phyloP scores from a whole-genome alignment of 2,797 vertebrate species.

The Muscicapa comitata region DNA sequence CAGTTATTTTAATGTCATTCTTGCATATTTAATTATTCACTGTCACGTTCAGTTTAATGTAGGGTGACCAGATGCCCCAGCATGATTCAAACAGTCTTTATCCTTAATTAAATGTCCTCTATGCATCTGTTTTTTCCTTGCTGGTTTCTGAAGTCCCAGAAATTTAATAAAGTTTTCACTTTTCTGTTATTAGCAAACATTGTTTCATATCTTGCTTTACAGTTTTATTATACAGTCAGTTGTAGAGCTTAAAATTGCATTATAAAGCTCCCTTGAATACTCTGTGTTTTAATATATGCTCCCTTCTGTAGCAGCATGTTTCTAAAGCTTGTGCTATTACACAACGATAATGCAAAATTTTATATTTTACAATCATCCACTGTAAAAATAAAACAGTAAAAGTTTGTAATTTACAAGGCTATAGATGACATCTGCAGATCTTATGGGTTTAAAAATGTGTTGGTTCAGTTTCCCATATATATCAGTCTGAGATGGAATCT shows the following conservation, averaged over 20 bases:
- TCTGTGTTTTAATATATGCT: conserved; percentile 37
- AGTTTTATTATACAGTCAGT: conserved; percentile 55
- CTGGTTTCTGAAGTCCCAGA: background rate
- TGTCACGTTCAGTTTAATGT: background rate
- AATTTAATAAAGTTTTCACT: conserved; percentile 29
- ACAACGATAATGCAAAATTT: conserved; percentile 50
- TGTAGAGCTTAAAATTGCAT: conserved; percentile 38
- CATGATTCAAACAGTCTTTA: conserved; percentile 7
- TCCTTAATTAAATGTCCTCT: conserved; percentile 33
- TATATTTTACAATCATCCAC: conserved; percentile 55
- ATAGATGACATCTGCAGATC: conserved; percentile 59
- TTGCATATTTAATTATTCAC: background rate
- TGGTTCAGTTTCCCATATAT: conserved; percentile 14
- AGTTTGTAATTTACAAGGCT: conserved; percentile 64
- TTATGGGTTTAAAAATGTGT: conserved; percentile 46
- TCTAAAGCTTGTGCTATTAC: conserved; percentile 45
- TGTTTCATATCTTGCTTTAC: conserved; percentile 40
- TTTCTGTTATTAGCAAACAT: conserved; percentile 48
- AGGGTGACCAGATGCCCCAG: conserved; percentile 30
- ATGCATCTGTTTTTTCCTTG: background rate
- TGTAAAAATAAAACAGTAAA: conserved; percentile 59
- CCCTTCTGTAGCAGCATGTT: background rate
- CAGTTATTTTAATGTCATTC: conserved; percentile 28
- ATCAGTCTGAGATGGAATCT: conserved; percentile 30
- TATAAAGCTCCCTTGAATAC: conserved; percentile 41